A percentile compares a stretch with the other conserved stretches of the same genome.
Evolutionary conservation across 2,113 vertebrate species (phyloP).

Genomic region (Indicator maculatus): DNA sequence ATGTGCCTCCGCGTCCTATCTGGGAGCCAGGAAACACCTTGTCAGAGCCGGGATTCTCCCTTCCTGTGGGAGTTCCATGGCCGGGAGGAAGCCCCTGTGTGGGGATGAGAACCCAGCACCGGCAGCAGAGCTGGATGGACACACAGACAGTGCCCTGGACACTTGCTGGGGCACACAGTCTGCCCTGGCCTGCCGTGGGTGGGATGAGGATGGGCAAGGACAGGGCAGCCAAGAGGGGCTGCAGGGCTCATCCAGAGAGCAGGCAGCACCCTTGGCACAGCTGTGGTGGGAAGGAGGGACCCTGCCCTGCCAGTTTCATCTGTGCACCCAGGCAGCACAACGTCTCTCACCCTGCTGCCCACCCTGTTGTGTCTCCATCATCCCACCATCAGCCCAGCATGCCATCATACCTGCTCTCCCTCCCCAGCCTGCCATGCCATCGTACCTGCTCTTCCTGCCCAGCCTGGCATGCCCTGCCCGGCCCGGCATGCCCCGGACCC

Average conservation of each 20-base stretch:
- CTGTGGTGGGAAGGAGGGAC: background rate
- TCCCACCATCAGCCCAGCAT: background rate
- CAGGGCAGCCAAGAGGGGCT: background rate
- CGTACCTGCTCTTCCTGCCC: too few species aligned
- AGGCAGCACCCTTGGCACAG: background rate
- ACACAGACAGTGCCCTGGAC: fast-evolving
- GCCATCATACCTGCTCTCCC: too few species aligned
- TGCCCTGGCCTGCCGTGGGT: fast-evolving
- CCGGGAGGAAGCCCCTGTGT: background rate
- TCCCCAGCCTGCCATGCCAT: background rate
- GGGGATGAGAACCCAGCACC: fast-evolving
- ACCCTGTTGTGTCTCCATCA: background rate
- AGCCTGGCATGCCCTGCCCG: background rate
- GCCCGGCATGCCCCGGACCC: background rate
- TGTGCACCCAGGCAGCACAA: too few species aligned
- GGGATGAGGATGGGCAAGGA: background rate
- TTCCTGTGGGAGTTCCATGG: background rate
- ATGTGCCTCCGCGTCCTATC: background rate
- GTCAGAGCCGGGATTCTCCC: conserved; percentile 11
- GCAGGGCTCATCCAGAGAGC: background rate
- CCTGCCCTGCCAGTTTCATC: background rate
- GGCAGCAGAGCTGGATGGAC: background rate
- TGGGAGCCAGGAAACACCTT: conserved; percentile 51
- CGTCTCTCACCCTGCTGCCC: fast-evolving
- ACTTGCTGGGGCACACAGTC: background rate